Base-by-base conservation (phyloP, 2,888 invertebrate genomes). In the Microctonus aethiopoides region DNA sequence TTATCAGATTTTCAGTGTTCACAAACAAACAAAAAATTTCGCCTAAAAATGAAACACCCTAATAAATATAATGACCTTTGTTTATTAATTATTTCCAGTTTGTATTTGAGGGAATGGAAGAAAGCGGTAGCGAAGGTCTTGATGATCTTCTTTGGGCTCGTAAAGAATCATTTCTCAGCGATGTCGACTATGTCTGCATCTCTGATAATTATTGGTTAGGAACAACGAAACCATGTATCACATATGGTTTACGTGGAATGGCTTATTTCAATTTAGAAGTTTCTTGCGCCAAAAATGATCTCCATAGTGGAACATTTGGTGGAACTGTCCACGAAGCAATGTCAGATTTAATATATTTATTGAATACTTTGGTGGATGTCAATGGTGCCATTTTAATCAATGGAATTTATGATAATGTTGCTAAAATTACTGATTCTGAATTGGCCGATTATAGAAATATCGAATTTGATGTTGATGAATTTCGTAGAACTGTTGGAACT, bases 141-240 rank as follows among this genome's bases (percentile, higher is more conserved):
- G 97, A 98, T 85, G 94, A 94, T 0, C 88, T 98, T 10, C 89
- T 99, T 0, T 88, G 88, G 77, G 85, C 89, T 0, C 89, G 90
- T 76, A 93, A 94, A 82, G 92, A 94, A 77, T 61, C 73, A 4
- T 98, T 97, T 87, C 90, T 98, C 39, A 89, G 91, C 66, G 90
- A 91, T 83, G 93, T 96, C 0, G 98, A 99, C 87, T 98, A 92
- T 88, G 96, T 98, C 16, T 98, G 98, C 86, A 98, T 99, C 83
- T 98, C 98, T 24, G 99, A 99, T 86, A 99, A 98, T 88, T 99
- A 99, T 86, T 99, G 99, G 99, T 88, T 99, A 71, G 98, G 99
- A 1, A 97, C 94, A 73, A 93, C 92, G n/a, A 97, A 96, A 83
- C 99, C 99, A 0, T 99, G 99, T 85, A 91, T 99, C 72, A 98